These are phyloP conservation scores for Oscheius myriophilus DNA, from an alignment of 2,888 invertebrate genomes.

Conservation along the genomic window DNA sequence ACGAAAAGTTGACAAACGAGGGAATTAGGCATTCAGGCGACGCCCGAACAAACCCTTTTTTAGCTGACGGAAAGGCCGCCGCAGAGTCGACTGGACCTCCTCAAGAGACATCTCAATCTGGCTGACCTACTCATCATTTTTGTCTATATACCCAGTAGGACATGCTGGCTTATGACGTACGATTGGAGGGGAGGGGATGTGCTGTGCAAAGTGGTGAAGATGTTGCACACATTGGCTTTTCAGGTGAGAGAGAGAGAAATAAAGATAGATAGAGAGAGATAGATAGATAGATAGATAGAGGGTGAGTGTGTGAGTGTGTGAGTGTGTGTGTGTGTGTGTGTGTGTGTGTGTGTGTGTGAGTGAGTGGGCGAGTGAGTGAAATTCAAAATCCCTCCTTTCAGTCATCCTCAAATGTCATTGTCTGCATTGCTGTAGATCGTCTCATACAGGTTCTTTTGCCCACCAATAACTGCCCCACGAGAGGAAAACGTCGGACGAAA, in stretches of 20 bases:
- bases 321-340: not conserved
- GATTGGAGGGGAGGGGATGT: conserved; percentile 69
- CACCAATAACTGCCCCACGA: conserved; percentile 61
- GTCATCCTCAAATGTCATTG: conserved; percentile 70
- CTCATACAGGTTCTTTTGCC: conserved; percentile 64
- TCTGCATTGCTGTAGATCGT: conserved; percentile 69
- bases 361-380: no score
- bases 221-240: conserved; percentile 66
- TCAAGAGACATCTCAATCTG: conserved; percentile 68
- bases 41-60: conserved; percentile 27
- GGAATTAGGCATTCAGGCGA: no score
- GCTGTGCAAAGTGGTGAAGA: conserved; percentile 68
- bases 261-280: conserved; percentile 9
- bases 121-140: conserved; percentile 70
- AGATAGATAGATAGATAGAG: conserved; percentile 6
- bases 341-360: no score
- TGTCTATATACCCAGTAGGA: conserved; percentile 66
- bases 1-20: no score
- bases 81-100: conserved; percentile 65
- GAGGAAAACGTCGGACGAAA: conserved; percentile 58
- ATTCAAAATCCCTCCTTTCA: conserved; percentile 42
- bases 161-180: conserved; percentile 69
- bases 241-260: conserved; percentile 46
- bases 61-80: conserved; percentile 64
- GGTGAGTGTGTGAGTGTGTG: not conserved